phyloP scores from a whole-genome alignment of 2,888 invertebrate genomes.

The Bugula neritina region DNA sequence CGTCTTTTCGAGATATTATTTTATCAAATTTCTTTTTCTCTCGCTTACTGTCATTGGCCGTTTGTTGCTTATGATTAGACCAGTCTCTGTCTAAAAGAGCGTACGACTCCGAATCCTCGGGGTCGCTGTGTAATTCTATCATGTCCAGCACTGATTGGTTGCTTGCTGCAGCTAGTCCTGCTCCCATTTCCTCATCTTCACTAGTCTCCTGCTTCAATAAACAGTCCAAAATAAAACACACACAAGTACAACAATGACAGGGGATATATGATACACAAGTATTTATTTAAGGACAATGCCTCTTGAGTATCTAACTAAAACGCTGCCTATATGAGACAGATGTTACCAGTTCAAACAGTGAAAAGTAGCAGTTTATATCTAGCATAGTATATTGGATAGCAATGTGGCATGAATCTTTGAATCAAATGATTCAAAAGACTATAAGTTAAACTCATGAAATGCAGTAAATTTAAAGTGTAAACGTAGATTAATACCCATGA shows the following conservation, averaged over 20 bases:
- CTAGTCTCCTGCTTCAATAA: slow-evolving; percentile 7
- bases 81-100: slow-evolving; percentile 5
- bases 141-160: not conserved
- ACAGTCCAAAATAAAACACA: not conserved
- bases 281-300: too few relatives aligned
- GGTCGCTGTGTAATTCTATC: not conserved
- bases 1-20: slow-evolving; percentile 1
- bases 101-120: not conserved
- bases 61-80: not conserved
- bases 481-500: too few relatives aligned
- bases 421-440: too few relatives aligned
- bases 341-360: too few relatives aligned
- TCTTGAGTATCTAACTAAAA: too few relatives aligned
- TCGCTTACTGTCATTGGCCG: not conserved
- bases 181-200: not conserved
- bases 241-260: not conserved
- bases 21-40: slow-evolving; percentile 9
- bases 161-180: not conserved
- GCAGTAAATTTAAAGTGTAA: too few relatives aligned
- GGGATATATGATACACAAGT: too few relatives aligned
- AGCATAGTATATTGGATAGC: too few relatives aligned
- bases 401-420: too few relatives aligned
- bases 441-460: too few relatives aligned
- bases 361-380: too few relatives aligned
- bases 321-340: too few relatives aligned